These are phyloP conservation scores for Sapayoa aenigma DNA, from an alignment of 2,113 vertebrate genomes.

Conservation along the genomic window DNA sequence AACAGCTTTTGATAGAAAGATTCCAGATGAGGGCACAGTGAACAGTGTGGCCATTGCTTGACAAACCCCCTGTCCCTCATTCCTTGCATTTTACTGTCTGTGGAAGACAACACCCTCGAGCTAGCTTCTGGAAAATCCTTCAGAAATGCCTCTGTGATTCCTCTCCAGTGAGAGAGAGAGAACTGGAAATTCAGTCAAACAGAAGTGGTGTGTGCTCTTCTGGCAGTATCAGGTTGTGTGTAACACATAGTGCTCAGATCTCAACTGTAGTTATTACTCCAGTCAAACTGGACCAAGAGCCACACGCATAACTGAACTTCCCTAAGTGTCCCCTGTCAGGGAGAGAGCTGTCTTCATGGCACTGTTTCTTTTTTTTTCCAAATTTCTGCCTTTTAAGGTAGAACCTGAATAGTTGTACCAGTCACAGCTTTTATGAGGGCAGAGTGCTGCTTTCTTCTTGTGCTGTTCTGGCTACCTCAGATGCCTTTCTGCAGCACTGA, in stretches of 20 bases:
- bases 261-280: neutral
- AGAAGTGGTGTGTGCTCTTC: neutral
- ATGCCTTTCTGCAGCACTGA: neutral
- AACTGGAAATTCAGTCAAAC: neutral
- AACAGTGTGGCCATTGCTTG: neutral
- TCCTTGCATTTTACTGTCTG: neutral
- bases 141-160: neutral
- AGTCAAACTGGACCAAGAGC: neutral
- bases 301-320: neutral
- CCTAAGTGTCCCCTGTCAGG: neutral
- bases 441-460: neutral
- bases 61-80: accelerated
- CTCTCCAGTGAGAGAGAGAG: neutral
- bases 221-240: neutral
- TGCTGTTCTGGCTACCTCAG: neutral
- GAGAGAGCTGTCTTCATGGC: neutral
- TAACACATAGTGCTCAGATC: neutral
- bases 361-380: neutral
- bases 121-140: neutral
- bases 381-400: neutral
- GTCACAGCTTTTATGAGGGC: neutral
- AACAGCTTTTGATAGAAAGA: neutral
- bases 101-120: neutral
- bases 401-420: neutral
- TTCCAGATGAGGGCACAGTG: neutral